phyloP scores from a whole-genome alignment of 2,888 invertebrate species.

The Yponomeuta malinellus region DNA sequence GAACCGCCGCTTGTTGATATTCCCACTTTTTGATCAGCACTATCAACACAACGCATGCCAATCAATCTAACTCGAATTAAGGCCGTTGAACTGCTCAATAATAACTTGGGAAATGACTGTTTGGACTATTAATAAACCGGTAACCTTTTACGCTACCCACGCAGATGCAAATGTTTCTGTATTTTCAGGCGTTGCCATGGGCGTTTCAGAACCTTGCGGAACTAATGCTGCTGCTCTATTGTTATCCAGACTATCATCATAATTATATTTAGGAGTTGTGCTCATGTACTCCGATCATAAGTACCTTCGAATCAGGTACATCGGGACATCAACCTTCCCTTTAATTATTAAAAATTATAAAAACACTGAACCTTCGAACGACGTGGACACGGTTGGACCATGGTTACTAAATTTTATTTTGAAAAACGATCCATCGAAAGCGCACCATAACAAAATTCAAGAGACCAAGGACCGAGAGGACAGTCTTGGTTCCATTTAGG shows the following conservation, averaged over 20 bases:
- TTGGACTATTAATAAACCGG: background rate
- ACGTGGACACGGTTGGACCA: too few species aligned
- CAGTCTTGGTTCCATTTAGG: background rate
- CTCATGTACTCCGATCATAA: too few species aligned
- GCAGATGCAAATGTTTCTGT: background rate
- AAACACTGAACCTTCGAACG: too few species aligned
- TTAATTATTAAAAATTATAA: too few species aligned
- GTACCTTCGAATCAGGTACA: too few species aligned
- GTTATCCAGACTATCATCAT: background rate
- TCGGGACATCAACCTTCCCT: too few species aligned
- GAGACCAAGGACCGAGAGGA: background rate
- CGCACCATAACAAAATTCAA: too few species aligned
- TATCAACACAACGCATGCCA: background rate
- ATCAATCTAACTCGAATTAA: background rate
- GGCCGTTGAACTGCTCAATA: background rate
- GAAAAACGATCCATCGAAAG: too few species aligned
- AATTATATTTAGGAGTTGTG: background rate
- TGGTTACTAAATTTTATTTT: too few species aligned
- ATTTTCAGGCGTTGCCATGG: background rate
- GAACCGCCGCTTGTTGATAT: background rate
- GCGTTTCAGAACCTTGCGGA: background rate
- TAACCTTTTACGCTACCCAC: background rate
- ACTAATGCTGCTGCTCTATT: background rate
- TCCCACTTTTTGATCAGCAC: background rate
- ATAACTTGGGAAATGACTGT: background rate